Percentiles rank a stretch among this genome's conserved stretches.
Evolutionary conservation across 2,113 vertebrate genomes (phyloP).

Genomic region (Pomatorhinus ruficollis): DNA sequence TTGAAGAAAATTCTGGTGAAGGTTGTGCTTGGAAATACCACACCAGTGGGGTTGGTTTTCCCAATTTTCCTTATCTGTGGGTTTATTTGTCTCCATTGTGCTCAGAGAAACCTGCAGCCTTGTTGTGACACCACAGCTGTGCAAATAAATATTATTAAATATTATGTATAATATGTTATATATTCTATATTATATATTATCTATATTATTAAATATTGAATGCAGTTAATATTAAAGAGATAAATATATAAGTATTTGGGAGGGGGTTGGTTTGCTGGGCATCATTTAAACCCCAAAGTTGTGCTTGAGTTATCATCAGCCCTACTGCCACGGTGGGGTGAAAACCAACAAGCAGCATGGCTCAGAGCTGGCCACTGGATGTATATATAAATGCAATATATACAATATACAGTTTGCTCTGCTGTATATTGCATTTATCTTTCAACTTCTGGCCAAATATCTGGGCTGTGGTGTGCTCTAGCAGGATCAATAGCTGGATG

Average conservation of each 20-base stretch:
- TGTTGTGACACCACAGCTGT: neutral
- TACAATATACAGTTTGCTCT: neutral
- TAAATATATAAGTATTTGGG: neutral
- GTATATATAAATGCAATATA: neutral
- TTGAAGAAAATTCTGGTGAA: neutral
- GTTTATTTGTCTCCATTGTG: neutral
- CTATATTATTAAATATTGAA: neutral
- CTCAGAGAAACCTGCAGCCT: neutral
- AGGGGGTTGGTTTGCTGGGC: neutral
- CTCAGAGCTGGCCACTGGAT: neutral
- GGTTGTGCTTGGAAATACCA: neutral
- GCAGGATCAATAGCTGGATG: neutral
- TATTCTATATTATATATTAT: too few relatives aligned
- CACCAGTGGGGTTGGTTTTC: neutral
- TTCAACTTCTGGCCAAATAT: neutral
- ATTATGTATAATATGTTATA: too few relatives aligned
- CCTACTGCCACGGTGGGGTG: neutral
- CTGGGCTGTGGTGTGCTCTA: rapidly evolving
- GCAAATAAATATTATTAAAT: neutral
- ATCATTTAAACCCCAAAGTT: neutral
- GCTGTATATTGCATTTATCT: neutral
- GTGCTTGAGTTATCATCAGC: neutral
- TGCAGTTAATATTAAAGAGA: neutral
- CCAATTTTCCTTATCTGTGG: neutral
- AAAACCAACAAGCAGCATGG: neutral